Base-by-base conservation (phyloP, 2,888 invertebrate species). In the Crepidodera aurea region DNA sequence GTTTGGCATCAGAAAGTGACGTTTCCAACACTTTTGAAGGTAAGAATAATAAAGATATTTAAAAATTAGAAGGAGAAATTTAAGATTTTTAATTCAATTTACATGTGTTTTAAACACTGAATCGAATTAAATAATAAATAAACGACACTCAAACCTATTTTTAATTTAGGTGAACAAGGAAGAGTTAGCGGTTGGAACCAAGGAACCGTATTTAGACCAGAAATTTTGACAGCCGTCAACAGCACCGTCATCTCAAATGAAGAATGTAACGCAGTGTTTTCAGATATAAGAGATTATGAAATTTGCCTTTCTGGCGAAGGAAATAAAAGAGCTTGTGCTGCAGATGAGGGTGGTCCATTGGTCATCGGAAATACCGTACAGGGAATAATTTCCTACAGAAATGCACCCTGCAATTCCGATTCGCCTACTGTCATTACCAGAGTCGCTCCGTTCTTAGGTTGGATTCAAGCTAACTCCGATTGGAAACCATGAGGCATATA, bases 341-440 rank as follows among this genome's bases (percentile, higher is more conserved):
- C 10, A 13, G 51, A 51, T 15, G 32, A 18, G n/a, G 51, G 51
- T 16, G 51, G 51, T 8, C 51, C 51, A 0, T n/a, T 51, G 5
- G 15, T 16, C 12, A 16, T 51, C 16, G 51, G 39, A 18, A 32
- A 12, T 10, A 51, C 5, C 18, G 34, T 34, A 7, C 25, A 51
- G 13, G 51, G 51, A 5, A 51, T 51, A 19, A 37, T 51, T 15
- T 51, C 51, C 5, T 46, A n/a, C n/a, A 25, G 46, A n/a, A 44
- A 48, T 0, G 16, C 2, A n/a, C 53, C 25, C 15, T 69, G 68
- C 42, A 16, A 53, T 15, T 22, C 50, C 10, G 63, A 62, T 32
- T 66, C 40, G 12, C 66, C 68, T 1, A 66, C 66, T 6, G 69
- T 46, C 4, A 65, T 48, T 32, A 48, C 61, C 3, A 69, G 66